These are phyloP conservation scores for Promerops cafer DNA, from an alignment of 2,113 vertebrate species.

Conservation along the genomic window DNA sequence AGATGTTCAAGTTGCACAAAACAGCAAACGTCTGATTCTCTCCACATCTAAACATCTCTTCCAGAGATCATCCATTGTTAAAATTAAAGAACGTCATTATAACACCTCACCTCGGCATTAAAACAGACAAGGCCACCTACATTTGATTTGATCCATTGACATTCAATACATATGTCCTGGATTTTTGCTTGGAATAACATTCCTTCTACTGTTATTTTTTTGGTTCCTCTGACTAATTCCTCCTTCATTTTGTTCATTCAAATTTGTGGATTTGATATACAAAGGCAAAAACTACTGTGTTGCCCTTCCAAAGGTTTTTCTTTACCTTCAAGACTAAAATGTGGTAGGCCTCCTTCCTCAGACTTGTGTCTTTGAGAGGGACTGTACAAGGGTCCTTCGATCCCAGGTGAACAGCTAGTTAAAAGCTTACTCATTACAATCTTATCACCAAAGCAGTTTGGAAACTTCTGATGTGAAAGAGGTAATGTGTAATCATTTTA, in stretches of 20 bases:
- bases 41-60: background rate
- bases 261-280: background rate
- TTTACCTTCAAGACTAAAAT: background rate
- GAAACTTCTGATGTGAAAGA: background rate
- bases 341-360: background rate
- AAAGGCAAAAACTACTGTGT: background rate
- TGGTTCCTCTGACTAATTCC: background rate
- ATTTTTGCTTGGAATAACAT: background rate
- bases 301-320: background rate
- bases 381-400: background rate
- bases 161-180: background rate
- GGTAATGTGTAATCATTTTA: background rate
- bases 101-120: too few species aligned
- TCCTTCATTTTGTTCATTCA: background rate
- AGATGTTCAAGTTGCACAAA: background rate
- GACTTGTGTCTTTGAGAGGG: background rate
- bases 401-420: background rate
- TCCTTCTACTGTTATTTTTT: background rate
- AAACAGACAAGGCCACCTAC: too few species aligned
- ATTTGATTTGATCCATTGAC: too few species aligned
- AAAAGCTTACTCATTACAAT: background rate
- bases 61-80: too few species aligned
- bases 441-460: background rate
- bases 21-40: background rate
- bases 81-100: too few species aligned